Conservation (phyloP, 53 echinoderm and acorn worm genomes). For the Antedon mediterranea region DNA sequence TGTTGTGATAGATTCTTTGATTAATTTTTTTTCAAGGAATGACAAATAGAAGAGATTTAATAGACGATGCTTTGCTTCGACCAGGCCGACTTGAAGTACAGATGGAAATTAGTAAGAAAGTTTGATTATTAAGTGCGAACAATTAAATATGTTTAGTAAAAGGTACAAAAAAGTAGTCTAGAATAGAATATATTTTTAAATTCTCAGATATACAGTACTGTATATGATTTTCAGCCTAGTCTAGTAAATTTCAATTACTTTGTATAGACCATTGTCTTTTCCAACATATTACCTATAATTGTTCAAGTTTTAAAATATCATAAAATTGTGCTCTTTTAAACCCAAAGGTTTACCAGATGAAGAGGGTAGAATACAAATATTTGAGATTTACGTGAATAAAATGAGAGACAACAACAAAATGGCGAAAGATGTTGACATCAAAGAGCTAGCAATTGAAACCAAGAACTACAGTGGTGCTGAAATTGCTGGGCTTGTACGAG, state of each 20-base stretch:
- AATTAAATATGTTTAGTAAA: too few species aligned
- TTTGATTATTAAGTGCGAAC: not conserved
- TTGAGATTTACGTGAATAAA: slow-evolving; percentile 78
- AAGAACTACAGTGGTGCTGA: slow-evolving; percentile 98
- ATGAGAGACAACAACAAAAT: slow-evolving; percentile 77
- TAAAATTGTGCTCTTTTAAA: not conserved
- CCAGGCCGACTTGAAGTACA: slow-evolving; percentile 89
- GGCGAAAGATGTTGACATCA: slow-evolving; percentile 35
- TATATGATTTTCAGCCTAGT: too few species aligned
- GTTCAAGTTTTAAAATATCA: too few species aligned
- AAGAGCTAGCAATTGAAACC: slow-evolving; percentile 56
- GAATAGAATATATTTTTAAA: too few species aligned
- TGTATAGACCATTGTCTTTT: too few species aligned
- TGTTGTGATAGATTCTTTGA: too few species aligned
- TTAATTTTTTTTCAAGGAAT: slow-evolving; percentile 62
- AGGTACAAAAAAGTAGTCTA: too few species aligned
- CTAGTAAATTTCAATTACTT: too few species aligned
- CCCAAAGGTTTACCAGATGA: slow-evolving; percentile 69
- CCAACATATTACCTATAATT: too few species aligned
- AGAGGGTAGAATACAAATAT: slow-evolving; percentile 66
- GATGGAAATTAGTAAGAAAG: slow-evolving; percentile 85
- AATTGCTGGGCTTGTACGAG: slow-evolving; percentile 87
- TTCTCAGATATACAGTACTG: too few species aligned
- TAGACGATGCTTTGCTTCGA: slow-evolving; percentile 84
- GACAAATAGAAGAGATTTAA: slow-evolving; percentile 91